A percentile compares a stretch with the other conserved stretches of the same genome.
These are phyloP conservation scores for Pterocles gutturalis DNA, from an alignment of 2,113 vertebrate species.

Conservation along the genomic window DNA sequence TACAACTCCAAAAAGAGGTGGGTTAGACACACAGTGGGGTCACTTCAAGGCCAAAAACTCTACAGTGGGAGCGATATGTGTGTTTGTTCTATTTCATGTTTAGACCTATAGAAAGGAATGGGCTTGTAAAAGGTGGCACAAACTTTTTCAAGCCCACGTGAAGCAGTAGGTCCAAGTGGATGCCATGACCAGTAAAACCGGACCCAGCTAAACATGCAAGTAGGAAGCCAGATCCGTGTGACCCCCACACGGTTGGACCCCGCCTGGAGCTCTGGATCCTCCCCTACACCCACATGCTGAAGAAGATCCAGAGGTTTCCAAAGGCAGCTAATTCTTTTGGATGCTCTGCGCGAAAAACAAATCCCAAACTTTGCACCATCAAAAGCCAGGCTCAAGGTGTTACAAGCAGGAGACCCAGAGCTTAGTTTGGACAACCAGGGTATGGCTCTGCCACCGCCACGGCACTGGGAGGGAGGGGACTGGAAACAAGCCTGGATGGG, in stretches of 20 bases:
- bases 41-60: conserved; percentile 1
- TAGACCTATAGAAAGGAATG: not conserved
- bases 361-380: not conserved
- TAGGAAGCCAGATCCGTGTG: not conserved
- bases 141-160: not conserved
- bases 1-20: conserved; percentile 30
- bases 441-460: not conserved
- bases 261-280: not conserved
- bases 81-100: not conserved
- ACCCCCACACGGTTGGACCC: not conserved
- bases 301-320: not conserved
- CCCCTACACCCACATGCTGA: not conserved
- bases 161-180: not conserved
- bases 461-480: not conserved
- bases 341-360: not conserved
- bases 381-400: not conserved
- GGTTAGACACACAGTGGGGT: conserved; percentile 56
- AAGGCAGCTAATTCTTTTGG: not conserved
- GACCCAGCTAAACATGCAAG: not conserved
- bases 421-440: not conserved
- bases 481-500: not conserved
- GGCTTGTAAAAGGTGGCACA: not conserved
- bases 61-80: not conserved
- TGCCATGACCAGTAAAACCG: not conserved
- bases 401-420: not conserved